Evolutionary conservation across 2,113 vertebrate species (phyloP).

Genomic region (Zosterops lateralis): DNA sequence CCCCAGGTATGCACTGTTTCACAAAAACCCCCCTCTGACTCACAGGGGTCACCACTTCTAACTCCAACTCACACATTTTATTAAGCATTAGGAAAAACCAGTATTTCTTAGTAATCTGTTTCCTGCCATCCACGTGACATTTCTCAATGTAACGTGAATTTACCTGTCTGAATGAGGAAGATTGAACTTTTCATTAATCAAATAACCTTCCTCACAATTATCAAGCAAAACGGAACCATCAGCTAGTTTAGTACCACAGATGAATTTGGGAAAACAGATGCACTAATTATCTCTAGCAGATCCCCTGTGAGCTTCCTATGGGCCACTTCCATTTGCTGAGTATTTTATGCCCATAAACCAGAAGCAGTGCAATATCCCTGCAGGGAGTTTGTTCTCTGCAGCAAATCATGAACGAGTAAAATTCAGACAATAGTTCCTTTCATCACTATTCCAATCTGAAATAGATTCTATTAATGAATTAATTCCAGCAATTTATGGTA

Average conservation of each 20-base stretch:
- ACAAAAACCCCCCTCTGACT: background rate
- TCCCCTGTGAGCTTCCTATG: background rate
- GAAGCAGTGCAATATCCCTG: background rate
- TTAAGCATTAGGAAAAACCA: background rate
- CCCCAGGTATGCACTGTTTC: background rate
- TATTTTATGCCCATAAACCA: background rate
- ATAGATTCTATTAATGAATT: background rate
- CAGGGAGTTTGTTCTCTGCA: background rate
- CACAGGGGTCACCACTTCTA: background rate
- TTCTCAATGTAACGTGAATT: background rate
- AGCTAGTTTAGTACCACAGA: background rate
- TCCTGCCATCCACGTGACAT: background rate
- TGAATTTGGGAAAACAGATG: slow-evolving; percentile 11
- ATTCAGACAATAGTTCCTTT: background rate
- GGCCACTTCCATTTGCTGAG: background rate
- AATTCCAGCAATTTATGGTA: background rate
- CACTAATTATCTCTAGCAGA: background rate
- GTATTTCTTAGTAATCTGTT: background rate
- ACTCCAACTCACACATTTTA: background rate
- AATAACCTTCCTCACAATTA: background rate
- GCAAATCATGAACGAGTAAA: background rate
- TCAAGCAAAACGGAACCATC: background rate
- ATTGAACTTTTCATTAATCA: background rate
- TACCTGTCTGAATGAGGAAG: background rate
- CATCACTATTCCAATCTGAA: background rate